Percentiles rank a stretch among this genome's conserved stretches.
phyloP scores from a whole-genome alignment of 2,888 invertebrate genomes.

The Eupithecia exiguata region DNA sequence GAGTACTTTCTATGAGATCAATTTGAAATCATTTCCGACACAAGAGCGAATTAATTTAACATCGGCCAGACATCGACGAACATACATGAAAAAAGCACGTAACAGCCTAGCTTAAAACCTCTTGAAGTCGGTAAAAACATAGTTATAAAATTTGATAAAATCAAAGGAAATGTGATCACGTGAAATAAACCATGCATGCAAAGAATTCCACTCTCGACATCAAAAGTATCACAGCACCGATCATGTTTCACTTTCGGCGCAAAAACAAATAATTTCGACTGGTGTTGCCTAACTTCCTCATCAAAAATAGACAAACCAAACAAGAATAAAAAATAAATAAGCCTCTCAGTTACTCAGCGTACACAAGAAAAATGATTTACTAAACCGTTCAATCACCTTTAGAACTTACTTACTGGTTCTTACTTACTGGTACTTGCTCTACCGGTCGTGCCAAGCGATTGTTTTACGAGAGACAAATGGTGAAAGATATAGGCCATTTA shows the following conservation, averaged over 20 bases:
- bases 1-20: too few relatives aligned
- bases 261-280: background rate
- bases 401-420: background rate
- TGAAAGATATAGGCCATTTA: constrained; percentile 12
- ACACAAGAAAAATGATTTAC: background rate
- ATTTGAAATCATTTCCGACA: too few relatives aligned
- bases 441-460: constrained; percentile 1
- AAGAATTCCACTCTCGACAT: background rate
- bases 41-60: too few relatives aligned
- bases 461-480: constrained; percentile 3
- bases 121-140: too few relatives aligned
- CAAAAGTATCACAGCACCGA: background rate
- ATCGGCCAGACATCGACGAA: too few relatives aligned
- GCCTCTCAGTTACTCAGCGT: background rate
- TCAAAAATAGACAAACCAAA: constrained; percentile 1
- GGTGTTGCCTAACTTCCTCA: background rate
- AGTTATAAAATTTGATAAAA: too few relatives aligned
- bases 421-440: background rate
- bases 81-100: too few relatives aligned
- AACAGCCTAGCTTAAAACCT: too few relatives aligned
- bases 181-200: background rate
- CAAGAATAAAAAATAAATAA: background rate
- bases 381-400: background rate
- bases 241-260: background rate
- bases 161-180: too few relatives aligned